Conservation (phyloP, 2,888 invertebrate genomes). For the Drosophila parthenogenetica region DNA sequence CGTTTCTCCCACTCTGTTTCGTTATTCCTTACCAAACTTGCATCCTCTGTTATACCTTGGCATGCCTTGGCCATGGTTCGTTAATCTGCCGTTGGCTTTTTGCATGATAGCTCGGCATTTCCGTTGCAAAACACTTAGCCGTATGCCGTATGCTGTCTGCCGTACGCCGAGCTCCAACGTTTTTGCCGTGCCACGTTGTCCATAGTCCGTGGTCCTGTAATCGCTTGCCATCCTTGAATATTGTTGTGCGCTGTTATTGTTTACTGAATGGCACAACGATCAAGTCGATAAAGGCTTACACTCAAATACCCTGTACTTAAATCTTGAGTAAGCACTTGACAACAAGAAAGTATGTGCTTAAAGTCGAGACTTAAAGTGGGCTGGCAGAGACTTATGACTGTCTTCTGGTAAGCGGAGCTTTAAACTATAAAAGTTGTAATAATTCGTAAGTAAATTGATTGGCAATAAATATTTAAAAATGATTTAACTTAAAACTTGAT, state of each 20-base stretch:
- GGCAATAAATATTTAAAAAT: too few species aligned
- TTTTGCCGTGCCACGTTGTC: constrained; percentile 12
- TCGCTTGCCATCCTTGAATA: constrained; percentile 60
- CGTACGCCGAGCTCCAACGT: not conserved
- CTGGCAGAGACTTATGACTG: not conserved
- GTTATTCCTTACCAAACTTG: constrained; percentile 12
- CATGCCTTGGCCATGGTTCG: constrained; percentile 78
- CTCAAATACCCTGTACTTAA: constrained; percentile 45
- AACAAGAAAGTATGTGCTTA: constrained; percentile 7
- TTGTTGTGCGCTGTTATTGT: constrained; percentile 70
- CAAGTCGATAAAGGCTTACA: constrained; percentile 24
- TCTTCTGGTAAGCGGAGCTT: not conserved
- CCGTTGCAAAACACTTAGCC: constrained; percentile 79
- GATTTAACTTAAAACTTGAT: too few species aligned
- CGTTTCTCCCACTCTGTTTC: constrained; percentile 11
- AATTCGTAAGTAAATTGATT: not conserved
- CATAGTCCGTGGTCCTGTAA: constrained; percentile 58
- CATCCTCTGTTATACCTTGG: constrained; percentile 56
- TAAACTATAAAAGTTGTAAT: not conserved
- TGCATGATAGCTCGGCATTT: constrained; percentile 79
- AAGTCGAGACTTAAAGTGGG: not conserved
- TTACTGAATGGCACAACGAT: constrained; percentile 56
- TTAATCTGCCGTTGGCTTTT: constrained; percentile 78
- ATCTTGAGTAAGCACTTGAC: constrained; percentile 10
- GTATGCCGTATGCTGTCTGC: constrained; percentile 36